phyloP scores from a whole-genome alignment of 2,113 vertebrate species.

The Mola mola region DNA sequence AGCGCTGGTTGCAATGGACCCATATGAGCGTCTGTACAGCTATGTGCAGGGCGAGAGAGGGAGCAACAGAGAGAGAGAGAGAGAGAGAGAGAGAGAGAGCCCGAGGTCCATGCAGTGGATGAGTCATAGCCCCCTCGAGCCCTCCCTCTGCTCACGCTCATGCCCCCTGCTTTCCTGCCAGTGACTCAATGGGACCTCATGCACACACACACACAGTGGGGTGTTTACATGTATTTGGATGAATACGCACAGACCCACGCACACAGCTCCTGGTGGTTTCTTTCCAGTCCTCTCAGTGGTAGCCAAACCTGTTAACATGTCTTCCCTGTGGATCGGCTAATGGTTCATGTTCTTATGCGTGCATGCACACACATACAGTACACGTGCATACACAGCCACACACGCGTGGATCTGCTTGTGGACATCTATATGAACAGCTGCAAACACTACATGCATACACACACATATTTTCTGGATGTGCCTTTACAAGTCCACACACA shows the following conservation, averaged over 20 bases:
- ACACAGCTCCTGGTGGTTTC: constrained; percentile 42
- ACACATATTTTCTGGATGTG: background rate
- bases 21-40: constrained; percentile 60
- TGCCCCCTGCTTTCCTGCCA: constrained; percentile 60
- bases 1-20: constrained; percentile 60
- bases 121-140: constrained; percentile 68
- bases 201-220: constrained; percentile 49
- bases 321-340: constrained; percentile 54
- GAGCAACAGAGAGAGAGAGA: constrained; percentile 10
- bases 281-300: constrained; percentile 53
- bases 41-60: constrained; percentile 57
- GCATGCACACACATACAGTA: background rate
- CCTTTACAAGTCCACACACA: background rate
- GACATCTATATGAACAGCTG: no score
- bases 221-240: no score
- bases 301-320: constrained; percentile 65
- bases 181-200: constrained; percentile 65
- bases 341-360: constrained; percentile 33
- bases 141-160: constrained; percentile 48
- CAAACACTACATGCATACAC: no score
- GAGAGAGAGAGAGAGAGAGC: constrained; percentile 40
- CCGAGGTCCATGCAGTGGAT: constrained; percentile 74
- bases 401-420: no score
- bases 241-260: constrained; percentile 27
- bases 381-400: background rate